Conservation (phyloP, 2,113 vertebrate species). For the Scomber scombrus region DNA sequence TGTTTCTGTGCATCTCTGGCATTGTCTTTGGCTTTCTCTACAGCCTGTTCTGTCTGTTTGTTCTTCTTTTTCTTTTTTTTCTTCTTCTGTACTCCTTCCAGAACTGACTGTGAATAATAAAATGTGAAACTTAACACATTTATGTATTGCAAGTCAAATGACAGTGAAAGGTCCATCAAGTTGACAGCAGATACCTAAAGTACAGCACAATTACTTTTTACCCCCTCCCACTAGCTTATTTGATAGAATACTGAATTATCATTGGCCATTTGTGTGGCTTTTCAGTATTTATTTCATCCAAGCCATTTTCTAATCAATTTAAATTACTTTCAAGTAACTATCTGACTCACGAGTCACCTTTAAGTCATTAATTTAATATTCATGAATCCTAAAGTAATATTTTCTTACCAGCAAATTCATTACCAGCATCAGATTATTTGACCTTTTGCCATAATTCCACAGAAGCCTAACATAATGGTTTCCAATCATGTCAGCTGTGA, state of each 20-base stretch:
- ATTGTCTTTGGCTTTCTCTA: constrained; percentile 31
- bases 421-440: neutral
- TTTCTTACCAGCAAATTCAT: neutral
- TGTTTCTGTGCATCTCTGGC: constrained; percentile 53
- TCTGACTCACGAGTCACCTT: neutral
- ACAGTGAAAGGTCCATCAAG: neutral
- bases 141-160: neutral
- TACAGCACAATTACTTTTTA: neutral
- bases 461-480: neutral
- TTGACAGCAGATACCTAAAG: neutral
- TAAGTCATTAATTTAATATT: neutral
- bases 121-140: neutral
- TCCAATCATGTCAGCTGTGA: constrained; percentile 18
- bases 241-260: too few species aligned
- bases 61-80: constrained; percentile 9
- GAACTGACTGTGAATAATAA: constrained; percentile 17
- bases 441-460: neutral
- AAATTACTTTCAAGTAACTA: too few species aligned
- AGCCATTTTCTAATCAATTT: too few species aligned
- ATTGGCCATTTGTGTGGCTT: too few species aligned
- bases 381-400: neutral
- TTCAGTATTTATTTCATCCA: too few species aligned
- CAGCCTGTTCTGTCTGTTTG: constrained; percentile 26
- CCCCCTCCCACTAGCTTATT: too few species aligned
- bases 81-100: neutral